Evolutionary conservation across 1,140 invertebrate species (phyloP).

Genomic region (Trichomalopsis sarcophagae): DNA sequence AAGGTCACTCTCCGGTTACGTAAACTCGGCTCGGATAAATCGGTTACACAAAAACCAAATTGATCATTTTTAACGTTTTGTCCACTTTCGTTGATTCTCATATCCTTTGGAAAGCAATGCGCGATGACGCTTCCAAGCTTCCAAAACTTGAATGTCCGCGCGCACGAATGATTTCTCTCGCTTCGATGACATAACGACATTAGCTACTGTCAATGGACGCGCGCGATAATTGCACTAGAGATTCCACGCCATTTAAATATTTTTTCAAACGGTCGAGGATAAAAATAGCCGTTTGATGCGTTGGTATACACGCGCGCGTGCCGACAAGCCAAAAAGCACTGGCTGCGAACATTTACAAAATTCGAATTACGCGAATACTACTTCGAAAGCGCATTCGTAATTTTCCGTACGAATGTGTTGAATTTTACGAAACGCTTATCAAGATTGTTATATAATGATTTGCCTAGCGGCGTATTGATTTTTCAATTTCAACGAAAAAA

Average conservation of each 20-base stretch:
- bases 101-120: not conserved
- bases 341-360: not conserved
- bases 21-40: conserved; percentile 10
- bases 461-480: not conserved
- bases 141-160: not conserved
- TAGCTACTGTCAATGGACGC: not conserved
- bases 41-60: conserved; percentile 17
- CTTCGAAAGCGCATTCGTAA: conserved; percentile 10
- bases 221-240: conserved; percentile 6
- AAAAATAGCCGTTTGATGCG: not conserved
- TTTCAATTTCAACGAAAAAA: not conserved
- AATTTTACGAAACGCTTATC: conserved; percentile 12
- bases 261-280: not conserved
- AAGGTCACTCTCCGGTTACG: conserved; percentile 31
- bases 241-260: conserved; percentile 7
- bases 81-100: conserved; percentile 6
- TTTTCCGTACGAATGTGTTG: not conserved
- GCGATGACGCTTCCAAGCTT: too few relatives aligned
- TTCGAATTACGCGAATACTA: not conserved
- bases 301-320: not conserved
- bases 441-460: conserved; percentile 19
- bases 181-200: conserved; percentile 20
- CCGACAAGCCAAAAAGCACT: not conserved
- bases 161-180: not conserved
- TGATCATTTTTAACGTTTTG: not conserved